These are phyloP conservation scores for Porites cylindrica DNA, from an alignment of 92 coral and sea anemone genomes.

Conservation along the genomic window DNA sequence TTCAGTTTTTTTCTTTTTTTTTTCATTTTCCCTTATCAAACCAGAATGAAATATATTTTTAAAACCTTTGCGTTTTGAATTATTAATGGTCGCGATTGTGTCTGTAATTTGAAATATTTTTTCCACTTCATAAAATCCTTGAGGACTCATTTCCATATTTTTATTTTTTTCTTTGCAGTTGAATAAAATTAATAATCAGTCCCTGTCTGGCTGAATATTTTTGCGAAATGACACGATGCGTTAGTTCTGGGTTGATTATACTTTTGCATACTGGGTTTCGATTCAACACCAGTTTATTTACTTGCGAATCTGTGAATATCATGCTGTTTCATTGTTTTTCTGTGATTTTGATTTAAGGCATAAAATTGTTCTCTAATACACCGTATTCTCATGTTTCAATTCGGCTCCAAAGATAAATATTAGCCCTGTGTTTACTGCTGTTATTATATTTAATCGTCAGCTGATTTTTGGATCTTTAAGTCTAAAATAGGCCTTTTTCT, in stretches of 20 bases:
- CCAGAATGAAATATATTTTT: constrained; percentile 8
- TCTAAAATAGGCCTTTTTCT: too few relatives aligned
- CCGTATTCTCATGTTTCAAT: not conserved
- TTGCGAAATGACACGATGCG: too few relatives aligned
- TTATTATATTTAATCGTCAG: not conserved
- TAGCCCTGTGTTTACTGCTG: not conserved
- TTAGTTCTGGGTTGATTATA: too few relatives aligned
- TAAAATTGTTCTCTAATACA: not conserved
- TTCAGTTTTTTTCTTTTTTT: not conserved
- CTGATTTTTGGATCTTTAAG: too few relatives aligned
- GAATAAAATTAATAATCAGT: not conserved
- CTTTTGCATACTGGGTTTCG: too few relatives aligned
- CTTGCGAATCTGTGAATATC: constrained; percentile 11
- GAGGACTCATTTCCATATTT: constrained; percentile 26
- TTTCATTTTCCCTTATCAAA: not conserved
- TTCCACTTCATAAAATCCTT: not conserved
- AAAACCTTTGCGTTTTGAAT: constrained; percentile 25
- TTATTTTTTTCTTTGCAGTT: not conserved
- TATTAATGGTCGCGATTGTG: constrained; percentile 38
- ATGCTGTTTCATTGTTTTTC: not conserved
- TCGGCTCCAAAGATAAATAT: not conserved
- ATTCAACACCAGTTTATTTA: constrained; percentile 9
- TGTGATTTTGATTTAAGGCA: not conserved
- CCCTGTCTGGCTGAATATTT: too few relatives aligned
- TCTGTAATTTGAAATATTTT: constrained; percentile 26